Conservation (phyloP, 2,113 vertebrate genomes). For the Bubo bubo region DNA sequence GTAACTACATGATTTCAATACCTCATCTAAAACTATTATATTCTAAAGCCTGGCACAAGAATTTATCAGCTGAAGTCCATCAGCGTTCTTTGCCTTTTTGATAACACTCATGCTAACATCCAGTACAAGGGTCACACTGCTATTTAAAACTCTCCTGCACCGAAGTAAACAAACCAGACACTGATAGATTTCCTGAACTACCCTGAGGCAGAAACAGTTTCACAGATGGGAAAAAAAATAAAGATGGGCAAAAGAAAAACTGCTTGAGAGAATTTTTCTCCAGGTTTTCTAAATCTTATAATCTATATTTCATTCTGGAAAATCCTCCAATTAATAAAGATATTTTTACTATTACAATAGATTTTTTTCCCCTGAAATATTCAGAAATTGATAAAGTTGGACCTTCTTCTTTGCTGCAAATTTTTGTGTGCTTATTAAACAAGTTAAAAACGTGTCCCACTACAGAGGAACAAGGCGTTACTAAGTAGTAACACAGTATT, state of each 20-base stretch:
- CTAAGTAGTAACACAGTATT: neutral
- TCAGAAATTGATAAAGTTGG: neutral
- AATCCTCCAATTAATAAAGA: neutral
- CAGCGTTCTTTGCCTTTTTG: slow-evolving; percentile 71
- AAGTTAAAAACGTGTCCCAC: neutral
- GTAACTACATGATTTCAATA: neutral
- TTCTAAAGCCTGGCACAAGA: neutral
- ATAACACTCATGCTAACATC: slow-evolving; percentile 68
- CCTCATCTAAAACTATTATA: neutral
- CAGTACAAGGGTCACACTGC: slow-evolving; percentile 64
- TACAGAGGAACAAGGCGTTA: neutral
- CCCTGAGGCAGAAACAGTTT: slow-evolving; percentile 71
- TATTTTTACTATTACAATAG: neutral
- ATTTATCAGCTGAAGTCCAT: slow-evolving; percentile 68
- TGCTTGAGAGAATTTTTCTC: neutral
- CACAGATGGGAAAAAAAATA: neutral
- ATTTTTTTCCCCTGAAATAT: neutral
- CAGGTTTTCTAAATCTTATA: neutral
- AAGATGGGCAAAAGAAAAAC: neutral
- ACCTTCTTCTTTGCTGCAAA: neutral
- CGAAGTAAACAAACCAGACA: slow-evolving; percentile 79
- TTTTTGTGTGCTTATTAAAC: neutral
- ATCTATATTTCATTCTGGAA: neutral
- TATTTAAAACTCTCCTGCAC: slow-evolving; percentile 65
- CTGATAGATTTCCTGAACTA: slow-evolving; percentile 77